These are phyloP conservation scores for Baccha elongata DNA, from an alignment of 2,888 invertebrate species.

Conservation along the genomic window DNA sequence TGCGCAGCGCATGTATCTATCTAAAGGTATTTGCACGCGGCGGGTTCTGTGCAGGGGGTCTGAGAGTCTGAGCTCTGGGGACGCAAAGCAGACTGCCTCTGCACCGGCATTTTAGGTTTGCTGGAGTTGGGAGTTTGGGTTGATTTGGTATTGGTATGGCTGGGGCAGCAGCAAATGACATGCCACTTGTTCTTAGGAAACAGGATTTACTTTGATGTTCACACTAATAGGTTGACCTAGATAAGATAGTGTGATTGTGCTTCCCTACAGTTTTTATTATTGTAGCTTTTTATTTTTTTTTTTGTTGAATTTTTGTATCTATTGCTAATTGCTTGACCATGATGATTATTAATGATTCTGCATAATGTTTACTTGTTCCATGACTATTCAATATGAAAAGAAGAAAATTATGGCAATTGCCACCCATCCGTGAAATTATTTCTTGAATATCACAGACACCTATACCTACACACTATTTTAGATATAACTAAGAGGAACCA, in stretches of 20 bases:
- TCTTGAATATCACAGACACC: conserved; percentile 35
- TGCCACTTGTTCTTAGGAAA: conserved; percentile 50
- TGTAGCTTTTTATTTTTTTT: neutral
- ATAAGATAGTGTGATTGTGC: conserved; percentile 53
- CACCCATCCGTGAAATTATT: conserved; percentile 61
- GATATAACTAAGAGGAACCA: too few species aligned
- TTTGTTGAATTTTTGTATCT: neutral
- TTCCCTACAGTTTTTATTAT: neutral
- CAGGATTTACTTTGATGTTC: conserved; percentile 46
- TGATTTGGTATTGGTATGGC: conserved; percentile 7
- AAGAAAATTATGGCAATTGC: conserved; percentile 36
- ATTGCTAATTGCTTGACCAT: conserved; percentile 27
- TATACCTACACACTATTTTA: conserved; percentile 10
- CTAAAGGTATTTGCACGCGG: conserved; percentile 50
- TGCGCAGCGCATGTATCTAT: conserved; percentile 16
- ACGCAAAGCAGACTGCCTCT: neutral
- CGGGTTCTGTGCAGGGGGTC: conserved; percentile 64
- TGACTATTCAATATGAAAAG: neutral
- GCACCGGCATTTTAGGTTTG: conserved; percentile 36
- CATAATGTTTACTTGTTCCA: neutral
- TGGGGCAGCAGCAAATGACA: conserved; percentile 17
- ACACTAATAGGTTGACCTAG: conserved; percentile 53
- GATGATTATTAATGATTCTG: neutral
- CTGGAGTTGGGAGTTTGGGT: conserved; percentile 23
- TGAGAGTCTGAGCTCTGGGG: neutral